Percentiles rank a stretch among this genome's conserved stretches.
phyloP scores from a whole-genome alignment of 1,140 invertebrate species.

The Pseudomyrmex pallidus region DNA sequence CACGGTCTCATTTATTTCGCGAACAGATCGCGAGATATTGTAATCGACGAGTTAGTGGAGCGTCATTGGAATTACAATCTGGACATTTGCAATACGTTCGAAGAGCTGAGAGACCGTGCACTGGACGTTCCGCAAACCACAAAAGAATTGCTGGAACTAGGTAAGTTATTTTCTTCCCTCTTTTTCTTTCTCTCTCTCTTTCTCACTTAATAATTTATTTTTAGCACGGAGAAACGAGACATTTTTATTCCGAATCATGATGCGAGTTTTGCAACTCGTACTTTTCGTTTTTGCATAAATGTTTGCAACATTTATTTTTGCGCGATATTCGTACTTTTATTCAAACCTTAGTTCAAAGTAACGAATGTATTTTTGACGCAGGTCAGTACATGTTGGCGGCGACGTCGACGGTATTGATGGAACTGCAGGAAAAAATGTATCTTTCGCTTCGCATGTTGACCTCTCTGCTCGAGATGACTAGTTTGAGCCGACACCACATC shows the following conservation, averaged over 20 bases:
- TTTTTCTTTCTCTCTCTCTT: conserved; percentile 35
- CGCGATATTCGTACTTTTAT: no score
- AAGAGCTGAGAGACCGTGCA: conserved; percentile 72
- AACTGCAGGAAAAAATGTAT: conserved; percentile 80
- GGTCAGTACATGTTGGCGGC: conserved; percentile 83
- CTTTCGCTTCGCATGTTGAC: conserved; percentile 80
- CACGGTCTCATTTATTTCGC: conserved; percentile 82
- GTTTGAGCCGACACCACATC: conserved; percentile 82
- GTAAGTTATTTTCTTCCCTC: conserved; percentile 63
- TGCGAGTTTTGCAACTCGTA: no score
- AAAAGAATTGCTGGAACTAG: conserved; percentile 89
- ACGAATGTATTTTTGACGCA: conserved; percentile 68
- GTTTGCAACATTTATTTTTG: no score
- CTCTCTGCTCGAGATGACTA: conserved; percentile 82
- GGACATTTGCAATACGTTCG: conserved; percentile 88
- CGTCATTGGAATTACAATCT: conserved; percentile 86
- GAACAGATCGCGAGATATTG: conserved; percentile 82
- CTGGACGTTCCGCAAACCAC: conserved; percentile 87
- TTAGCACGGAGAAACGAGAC: no score
- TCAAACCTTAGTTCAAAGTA: conserved; percentile 56
- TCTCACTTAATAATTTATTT: conserved; percentile 27
- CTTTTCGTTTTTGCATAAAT: no score
- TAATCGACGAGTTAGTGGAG: conserved; percentile 84
- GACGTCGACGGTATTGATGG: conserved; percentile 79
- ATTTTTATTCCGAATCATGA: no score